Evolutionary conservation across 92 coral and sea anemone genomes (phyloP).

Genomic region (Blastomussa wellsi): DNA sequence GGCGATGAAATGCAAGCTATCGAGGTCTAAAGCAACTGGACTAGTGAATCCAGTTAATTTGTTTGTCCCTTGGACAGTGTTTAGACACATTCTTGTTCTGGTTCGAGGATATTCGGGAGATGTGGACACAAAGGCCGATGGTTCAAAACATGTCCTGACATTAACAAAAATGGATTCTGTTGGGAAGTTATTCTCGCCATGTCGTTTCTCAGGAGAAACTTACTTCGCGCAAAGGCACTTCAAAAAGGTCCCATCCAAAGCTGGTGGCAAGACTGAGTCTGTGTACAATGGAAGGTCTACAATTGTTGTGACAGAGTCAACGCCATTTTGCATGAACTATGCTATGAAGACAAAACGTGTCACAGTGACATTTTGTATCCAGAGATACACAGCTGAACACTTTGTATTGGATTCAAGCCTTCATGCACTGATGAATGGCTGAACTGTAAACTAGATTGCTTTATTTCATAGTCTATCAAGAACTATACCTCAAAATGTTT

Average conservation of each 20-base stretch:
- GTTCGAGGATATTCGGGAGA: slow-evolving; percentile 50
- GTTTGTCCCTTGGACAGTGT: too few relatives aligned
- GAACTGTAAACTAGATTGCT: slow-evolving; percentile 36
- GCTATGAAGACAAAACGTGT: slow-evolving; percentile 61
- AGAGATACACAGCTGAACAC: slow-evolving; percentile 58
- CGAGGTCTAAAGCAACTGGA: slow-evolving; percentile 64
- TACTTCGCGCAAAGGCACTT: slow-evolving; percentile 56
- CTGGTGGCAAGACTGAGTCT: slow-evolving; percentile 47
- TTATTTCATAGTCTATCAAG: slow-evolving; percentile 22
- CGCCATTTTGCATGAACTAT: slow-evolving; percentile 66
- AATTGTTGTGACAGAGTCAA: slow-evolving; percentile 57
- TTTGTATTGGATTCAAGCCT: slow-evolving; percentile 59
- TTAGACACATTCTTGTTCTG: slow-evolving; percentile 50
- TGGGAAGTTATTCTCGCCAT: slow-evolving; percentile 59
- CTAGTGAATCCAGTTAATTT: slow-evolving; percentile 58
- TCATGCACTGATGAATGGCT: slow-evolving; percentile 55
- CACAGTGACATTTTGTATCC: slow-evolving; percentile 56
- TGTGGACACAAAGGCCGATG: slow-evolving; percentile 34
- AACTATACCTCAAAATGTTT: slow-evolving; percentile 25
- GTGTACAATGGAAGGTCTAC: slow-evolving; percentile 56
- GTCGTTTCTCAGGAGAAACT: slow-evolving; percentile 59
- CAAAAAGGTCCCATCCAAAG: slow-evolving; percentile 57
- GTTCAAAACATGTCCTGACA: slow-evolving; percentile 48
- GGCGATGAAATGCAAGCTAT: slow-evolving; percentile 45
- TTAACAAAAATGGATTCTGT: slow-evolving; percentile 57